Percentiles rank a stretch among this genome's conserved stretches.
Evolutionary conservation across 92 coral and sea anemone genomes (phyloP).

Genomic region (Epizoanthus illoricatus): DNA sequence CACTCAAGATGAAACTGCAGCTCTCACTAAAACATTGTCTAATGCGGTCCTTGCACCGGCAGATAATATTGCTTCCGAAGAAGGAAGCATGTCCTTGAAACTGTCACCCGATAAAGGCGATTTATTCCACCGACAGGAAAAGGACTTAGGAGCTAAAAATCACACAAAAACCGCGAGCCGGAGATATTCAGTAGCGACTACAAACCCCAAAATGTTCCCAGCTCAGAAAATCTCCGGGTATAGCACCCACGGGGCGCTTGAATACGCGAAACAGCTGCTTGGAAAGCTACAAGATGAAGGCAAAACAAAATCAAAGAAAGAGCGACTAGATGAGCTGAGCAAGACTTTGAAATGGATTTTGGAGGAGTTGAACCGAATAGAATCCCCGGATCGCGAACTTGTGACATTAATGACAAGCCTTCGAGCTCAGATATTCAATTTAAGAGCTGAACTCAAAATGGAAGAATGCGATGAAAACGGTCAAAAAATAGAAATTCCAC

Average conservation of each 20-base stretch:
- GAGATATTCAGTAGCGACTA: slow-evolving; percentile 22
- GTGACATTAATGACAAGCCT: slow-evolving; percentile 81
- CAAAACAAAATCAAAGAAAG: slow-evolving; percentile 71
- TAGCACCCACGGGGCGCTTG: slow-evolving; percentile 84
- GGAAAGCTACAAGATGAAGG: slow-evolving; percentile 77
- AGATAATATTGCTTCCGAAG: not conserved
- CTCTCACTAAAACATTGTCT: not conserved
- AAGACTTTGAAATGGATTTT: slow-evolving; percentile 83
- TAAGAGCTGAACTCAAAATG: slow-evolving; percentile 69
- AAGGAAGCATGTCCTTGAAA: slow-evolving; percentile 5
- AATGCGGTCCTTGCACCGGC: not conserved
- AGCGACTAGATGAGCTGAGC: slow-evolving; percentile 77
- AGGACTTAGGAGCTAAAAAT: not conserved
- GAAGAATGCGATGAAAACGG: slow-evolving; percentile 60
- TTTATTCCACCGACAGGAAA: not conserved
- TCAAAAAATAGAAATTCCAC: slow-evolving; percentile 26
- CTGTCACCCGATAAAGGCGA: slow-evolving; percentile 5
- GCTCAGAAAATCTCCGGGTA: slow-evolving; percentile 68
- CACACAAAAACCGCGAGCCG: not conserved
- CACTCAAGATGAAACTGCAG: slow-evolving; percentile 18
- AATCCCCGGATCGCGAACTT: slow-evolving; percentile 76
- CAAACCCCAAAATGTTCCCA: not conserved
- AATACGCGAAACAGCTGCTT: slow-evolving; percentile 71
- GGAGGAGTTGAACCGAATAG: slow-evolving; percentile 83
- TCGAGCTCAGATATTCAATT: slow-evolving; percentile 78